Evolutionary conservation across 2,888 invertebrate genomes (phyloP), one percentile per base, ranked within the genome.

Genomic region (Panopea generosa): DNA sequence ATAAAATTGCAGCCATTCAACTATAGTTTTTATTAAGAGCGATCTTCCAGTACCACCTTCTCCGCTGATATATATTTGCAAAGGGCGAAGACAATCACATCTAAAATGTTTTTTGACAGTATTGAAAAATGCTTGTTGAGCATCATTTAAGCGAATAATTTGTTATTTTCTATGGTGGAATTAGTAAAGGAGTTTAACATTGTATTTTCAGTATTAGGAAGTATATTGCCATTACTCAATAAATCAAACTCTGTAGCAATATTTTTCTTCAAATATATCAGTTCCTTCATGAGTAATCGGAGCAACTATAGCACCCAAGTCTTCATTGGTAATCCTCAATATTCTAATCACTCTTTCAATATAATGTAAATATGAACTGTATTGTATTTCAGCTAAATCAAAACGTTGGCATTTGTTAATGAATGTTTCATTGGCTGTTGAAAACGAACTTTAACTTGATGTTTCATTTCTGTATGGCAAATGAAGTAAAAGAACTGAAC

Each of bases 41-140:
- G 56, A 63, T 65, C 69, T 79, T 7, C 75, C 79, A 52, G 63
- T 63, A 1, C 79, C 79, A 56, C 45, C 79, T 26, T 60, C 71
- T 11, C 75, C 75, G 11, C 45, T 65, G 3, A 75, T 47, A 53
- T 71, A 75, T 16, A 78, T 40, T 26, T 18, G 9, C 40, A 40
- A 40, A 7, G 40, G 40, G 9, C 14, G 40, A 40, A 11, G 1
- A 22, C 47, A 57, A 27, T 45, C 3, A 26, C 11, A 26, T 14
- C 26, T 16, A 60, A 55, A 73, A 57, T 73, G 69, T n/a, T 20
- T 29, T n/a, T 40, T 6, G 14, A 73, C 47, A 24, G 49, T 16
- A n/a, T 53, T 38, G 49, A 72, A 68, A 24, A 75, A 59, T 18
- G 11, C 26, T 62, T 52, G 53, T 52, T 79, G 79, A 57, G 60